Conservation (phyloP, 2,888 invertebrate species). For the Bruchidius siliquastri region DNA sequence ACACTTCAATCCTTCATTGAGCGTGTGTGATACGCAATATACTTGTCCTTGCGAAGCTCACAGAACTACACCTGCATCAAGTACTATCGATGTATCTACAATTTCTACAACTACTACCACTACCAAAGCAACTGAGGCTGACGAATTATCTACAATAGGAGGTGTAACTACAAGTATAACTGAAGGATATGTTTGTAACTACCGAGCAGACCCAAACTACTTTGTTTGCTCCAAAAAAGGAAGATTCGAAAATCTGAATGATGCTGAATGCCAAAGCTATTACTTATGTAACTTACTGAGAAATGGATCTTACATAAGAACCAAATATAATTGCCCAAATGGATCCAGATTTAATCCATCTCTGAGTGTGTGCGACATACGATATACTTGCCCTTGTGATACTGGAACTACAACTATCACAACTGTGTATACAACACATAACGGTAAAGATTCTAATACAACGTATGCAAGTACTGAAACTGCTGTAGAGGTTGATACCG, state of each 20-base stretch:
- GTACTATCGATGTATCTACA: background rate
- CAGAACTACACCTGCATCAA: background rate
- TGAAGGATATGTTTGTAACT: background rate
- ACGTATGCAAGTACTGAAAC: no score
- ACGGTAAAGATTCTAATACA: background rate
- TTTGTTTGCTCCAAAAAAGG: slow-evolving; percentile 15
- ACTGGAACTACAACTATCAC: background rate
- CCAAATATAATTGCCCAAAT: slow-evolving; percentile 2
- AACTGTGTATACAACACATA: background rate
- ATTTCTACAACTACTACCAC: background rate
- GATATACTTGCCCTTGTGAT: slow-evolving; percentile 42
- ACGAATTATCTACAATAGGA: background rate
- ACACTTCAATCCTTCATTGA: background rate
- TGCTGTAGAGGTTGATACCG: no score
- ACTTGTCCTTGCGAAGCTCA: background rate
- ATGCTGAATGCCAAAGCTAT: slow-evolving; percentile 46
- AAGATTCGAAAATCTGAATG: slow-evolving; percentile 14
- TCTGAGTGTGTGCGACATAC: slow-evolving; percentile 42
- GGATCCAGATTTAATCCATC: slow-evolving; percentile 42
- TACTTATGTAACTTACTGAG: slow-evolving; percentile 36
- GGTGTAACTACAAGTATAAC: background rate
- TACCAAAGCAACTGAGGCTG: background rate
- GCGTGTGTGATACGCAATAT: slow-evolving; percentile 17
- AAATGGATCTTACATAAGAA: slow-evolving; percentile 3
- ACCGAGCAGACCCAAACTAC: slow-evolving; percentile 6